phyloP scores from a whole-genome alignment of 2,113 vertebrate genomes.

The Cyrtonyx montezumae region DNA sequence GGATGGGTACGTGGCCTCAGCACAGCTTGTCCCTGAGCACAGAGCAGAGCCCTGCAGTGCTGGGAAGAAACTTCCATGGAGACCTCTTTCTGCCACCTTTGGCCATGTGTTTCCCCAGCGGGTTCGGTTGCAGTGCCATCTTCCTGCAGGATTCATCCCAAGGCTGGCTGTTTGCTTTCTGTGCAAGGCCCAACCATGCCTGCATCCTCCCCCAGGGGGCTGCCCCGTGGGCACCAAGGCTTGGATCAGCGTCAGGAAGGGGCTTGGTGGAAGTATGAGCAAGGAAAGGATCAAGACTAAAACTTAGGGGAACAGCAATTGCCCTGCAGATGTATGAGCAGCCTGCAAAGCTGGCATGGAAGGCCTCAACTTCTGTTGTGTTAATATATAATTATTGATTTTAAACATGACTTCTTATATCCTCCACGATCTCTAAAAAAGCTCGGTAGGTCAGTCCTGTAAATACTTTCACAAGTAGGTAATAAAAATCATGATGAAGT shows the following conservation, averaged over 20 bases:
- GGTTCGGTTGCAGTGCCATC: neutral
- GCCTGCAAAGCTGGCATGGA: slow-evolving; percentile 37
- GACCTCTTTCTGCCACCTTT: neutral
- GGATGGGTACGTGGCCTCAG: neutral
- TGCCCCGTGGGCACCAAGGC: neutral
- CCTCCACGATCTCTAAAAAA: slow-evolving; percentile 60
- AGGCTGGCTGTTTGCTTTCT: neutral
- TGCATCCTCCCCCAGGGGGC: neutral
- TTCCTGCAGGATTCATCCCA: neutral
- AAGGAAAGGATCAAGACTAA: neutral
- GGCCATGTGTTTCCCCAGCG: rapidly evolving
- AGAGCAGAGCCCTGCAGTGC: neutral
- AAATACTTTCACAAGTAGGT: slow-evolving; percentile 62
- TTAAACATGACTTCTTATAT: slow-evolving; percentile 64
- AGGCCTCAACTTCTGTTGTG: neutral
- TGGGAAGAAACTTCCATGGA: neutral
- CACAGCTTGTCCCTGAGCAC: neutral
- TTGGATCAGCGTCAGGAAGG: neutral
- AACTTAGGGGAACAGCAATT: neutral
- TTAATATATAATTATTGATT: slow-evolving; percentile 74
- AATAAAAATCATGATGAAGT: slow-evolving; percentile 54
- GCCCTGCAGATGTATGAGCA: neutral
- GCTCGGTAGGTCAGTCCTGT: slow-evolving; percentile 53
- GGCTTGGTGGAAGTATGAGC: neutral
- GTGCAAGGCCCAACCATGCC: neutral